Percentiles rank a stretch among this genome's conserved stretches.
Evolutionary conservation across 2,797 vertebrate species (phyloP).

Genomic region (Amblyopsis hoosieri): DNA sequence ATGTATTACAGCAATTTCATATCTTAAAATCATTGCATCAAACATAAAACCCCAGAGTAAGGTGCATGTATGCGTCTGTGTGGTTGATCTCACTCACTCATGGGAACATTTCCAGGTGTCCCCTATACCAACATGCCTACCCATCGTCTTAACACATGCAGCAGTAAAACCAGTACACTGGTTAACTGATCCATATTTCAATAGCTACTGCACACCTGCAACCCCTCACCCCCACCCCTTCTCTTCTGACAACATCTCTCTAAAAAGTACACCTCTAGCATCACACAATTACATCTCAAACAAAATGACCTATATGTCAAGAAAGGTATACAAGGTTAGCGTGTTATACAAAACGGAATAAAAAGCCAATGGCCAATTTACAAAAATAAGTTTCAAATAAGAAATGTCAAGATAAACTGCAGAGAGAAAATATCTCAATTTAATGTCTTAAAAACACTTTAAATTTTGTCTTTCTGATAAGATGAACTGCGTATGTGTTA

Average conservation of each 20-base stretch:
- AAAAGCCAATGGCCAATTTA: slow-evolving; percentile 44
- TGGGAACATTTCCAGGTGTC: slow-evolving; percentile 81
- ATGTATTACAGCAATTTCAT: slow-evolving; percentile 23
- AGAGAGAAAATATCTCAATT: neutral
- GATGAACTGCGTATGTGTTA: slow-evolving; percentile 18
- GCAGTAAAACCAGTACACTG: slow-evolving; percentile 78
- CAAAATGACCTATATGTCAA: slow-evolving; percentile 14
- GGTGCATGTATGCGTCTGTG: slow-evolving; percentile 4
- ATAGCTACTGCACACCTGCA: slow-evolving; percentile 74
- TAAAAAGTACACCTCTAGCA: slow-evolving; percentile 8
- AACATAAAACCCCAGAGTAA: slow-evolving; percentile 12
- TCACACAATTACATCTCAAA: slow-evolving; percentile 15
- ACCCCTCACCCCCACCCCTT: slow-evolving; percentile 49
- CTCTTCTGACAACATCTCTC: slow-evolving; percentile 5
- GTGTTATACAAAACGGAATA: slow-evolving; percentile 38
- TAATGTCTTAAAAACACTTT: slow-evolving; percentile 52
- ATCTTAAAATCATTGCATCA: slow-evolving; percentile 5
- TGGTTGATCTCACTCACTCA: slow-evolving; percentile 39
- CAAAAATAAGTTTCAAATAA: slow-evolving; percentile 54
- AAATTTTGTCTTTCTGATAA: slow-evolving; percentile 22
- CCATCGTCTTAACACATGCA: slow-evolving; percentile 60
- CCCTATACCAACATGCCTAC: slow-evolving; percentile 66
- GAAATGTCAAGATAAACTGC: slow-evolving; percentile 37
- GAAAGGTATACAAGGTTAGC: neutral
- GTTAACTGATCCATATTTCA: slow-evolving; percentile 80